Evolutionary conservation across 37 sponge, comb jelly and placozoan genomes (phyloP).

Genomic region (Ephydatia muelleri): DNA sequence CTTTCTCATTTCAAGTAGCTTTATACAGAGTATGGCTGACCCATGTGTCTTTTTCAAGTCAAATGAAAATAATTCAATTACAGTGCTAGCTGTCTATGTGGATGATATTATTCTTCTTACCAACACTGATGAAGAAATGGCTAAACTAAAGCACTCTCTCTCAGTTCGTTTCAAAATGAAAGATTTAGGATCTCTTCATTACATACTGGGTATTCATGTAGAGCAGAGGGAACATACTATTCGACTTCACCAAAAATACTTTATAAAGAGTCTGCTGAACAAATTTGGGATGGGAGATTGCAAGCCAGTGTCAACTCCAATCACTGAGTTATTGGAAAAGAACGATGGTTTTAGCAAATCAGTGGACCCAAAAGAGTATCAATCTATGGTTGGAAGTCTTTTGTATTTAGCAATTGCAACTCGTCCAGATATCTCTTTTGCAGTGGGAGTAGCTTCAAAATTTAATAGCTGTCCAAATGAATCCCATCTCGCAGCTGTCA

Average conservation of each 20-base stretch:
- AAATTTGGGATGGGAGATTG: slow-evolving; percentile 48
- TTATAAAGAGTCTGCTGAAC: slow-evolving; percentile 29
- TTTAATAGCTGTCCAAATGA: slow-evolving; percentile 37
- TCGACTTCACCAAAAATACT: slow-evolving; percentile 44
- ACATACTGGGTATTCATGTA: slow-evolving; percentile 47
- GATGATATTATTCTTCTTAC: slow-evolving; percentile 39
- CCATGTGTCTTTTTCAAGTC: slow-evolving; percentile 22
- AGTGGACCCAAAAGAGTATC: slow-evolving; percentile 35
- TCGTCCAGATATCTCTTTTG: slow-evolving; percentile 59
- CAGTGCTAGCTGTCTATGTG: slow-evolving; percentile 47
- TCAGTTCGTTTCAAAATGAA: slow-evolving; percentile 44
- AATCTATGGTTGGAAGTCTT: slow-evolving; percentile 69
- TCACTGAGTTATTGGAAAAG: slow-evolving; percentile 27
- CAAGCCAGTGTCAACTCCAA: slow-evolving; percentile 40
- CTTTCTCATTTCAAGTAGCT: background rate
- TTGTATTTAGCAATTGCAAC: slow-evolving; percentile 41
- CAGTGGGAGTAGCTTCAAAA: slow-evolving; percentile 53
- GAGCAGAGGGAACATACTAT: slow-evolving; percentile 16
- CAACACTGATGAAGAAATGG: slow-evolving; percentile 38
- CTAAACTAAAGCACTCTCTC: slow-evolving; percentile 18
- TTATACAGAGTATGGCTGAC: slow-evolving; percentile 42
- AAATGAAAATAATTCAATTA: background rate
- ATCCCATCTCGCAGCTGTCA: slow-evolving; percentile 47
- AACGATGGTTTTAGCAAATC: slow-evolving; percentile 57
- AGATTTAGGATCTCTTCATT: slow-evolving; percentile 54